Evolutionary conservation across 2,113 vertebrate genomes (phyloP), one percentile per base, ranked within the genome.

Genomic region (Eretmochelys imbricata): DNA sequence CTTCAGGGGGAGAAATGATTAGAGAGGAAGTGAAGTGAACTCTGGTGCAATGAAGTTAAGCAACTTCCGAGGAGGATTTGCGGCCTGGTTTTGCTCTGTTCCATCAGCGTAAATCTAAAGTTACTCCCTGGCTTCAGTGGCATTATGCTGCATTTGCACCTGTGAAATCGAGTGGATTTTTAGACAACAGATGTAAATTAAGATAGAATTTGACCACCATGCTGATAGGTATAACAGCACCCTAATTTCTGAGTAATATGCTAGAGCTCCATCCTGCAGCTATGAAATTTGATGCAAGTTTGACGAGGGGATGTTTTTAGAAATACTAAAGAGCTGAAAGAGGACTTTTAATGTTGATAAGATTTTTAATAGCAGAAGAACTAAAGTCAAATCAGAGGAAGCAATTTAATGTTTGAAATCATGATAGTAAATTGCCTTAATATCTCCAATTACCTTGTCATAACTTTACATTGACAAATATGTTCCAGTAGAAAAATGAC

Each of bases 31-130:
- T 87, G 91, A 94, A 42, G 80, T 84, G 85, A 92, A 51, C 62
- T 93, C 80, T 91, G 81, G 85, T 94, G 94, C 93, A 97, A 62
- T 80, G 14, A 94, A 80, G 10, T 69, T 91, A 88, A 95, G 84
- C 79, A 92, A 78, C 22, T 38, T 86, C 46, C 81, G 69, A 62
- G 75, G 81, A 83, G 2, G 92, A 78, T 80, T 35, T 46, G 29
- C 85, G 82, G 10, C 81, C 83, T 88, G 90, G 82, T 84, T 91
- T 20, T 88, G 1, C 79, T 88, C 10, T 27, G 17, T 6, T 88
- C n/a, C n/a, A 29, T 51, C 75, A 78, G 8, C 51, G 20, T 84
- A 94, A 95, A 89, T 80, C 10, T 51, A 53, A 55, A 84, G 42
- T 35, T 8, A 57, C 29, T 55, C 55, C 69, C 4, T 82, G 79